Percentiles rank a stretch among this genome's conserved stretches.
These are phyloP conservation scores for Aphis craccivora DNA, from an alignment of 1,140 invertebrate species.

Conservation along the genomic window DNA sequence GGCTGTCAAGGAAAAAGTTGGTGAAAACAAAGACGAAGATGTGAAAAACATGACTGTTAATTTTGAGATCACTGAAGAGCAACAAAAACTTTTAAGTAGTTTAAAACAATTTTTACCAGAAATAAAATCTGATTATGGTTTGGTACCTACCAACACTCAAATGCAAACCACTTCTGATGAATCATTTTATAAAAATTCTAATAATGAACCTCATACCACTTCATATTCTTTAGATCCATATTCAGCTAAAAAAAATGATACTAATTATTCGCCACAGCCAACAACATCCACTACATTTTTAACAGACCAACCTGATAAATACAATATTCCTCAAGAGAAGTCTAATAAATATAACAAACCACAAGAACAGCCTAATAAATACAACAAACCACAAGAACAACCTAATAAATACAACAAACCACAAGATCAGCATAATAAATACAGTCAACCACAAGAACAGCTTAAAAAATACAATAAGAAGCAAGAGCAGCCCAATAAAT, in stretches of 20 bases:
- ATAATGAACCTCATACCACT: background rate
- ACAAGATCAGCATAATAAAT: background rate
- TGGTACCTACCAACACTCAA: slow-evolving; percentile 2
- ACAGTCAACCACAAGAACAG: background rate
- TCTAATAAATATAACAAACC: background rate
- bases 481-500: background rate
- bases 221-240: slow-evolving; percentile 33
- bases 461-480: background rate
- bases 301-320: slow-evolving; percentile 11
- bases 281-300: slow-evolving; percentile 1
- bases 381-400: background rate
- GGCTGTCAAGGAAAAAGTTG: slow-evolving; percentile 70
- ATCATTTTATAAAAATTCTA: slow-evolving; percentile 18
- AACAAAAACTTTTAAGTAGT: slow-evolving; percentile 42
- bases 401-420: background rate
- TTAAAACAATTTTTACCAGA: slow-evolving; percentile 41
- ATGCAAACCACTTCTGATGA: background rate
- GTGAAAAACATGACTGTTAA: slow-evolving; percentile 60
- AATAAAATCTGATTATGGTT: slow-evolving; percentile 52
- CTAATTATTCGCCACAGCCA: background rate
- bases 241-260: slow-evolving; percentile 21
- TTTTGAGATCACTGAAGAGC: slow-evolving; percentile 52
- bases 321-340: background rate
- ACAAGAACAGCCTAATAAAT: background rate
- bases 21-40: slow-evolving; percentile 63